A percentile compares a stretch with the other conserved stretches of the same genome.
Evolutionary conservation across 2,797 vertebrate species (phyloP).

Genomic region (Cottoperca gobio): DNA sequence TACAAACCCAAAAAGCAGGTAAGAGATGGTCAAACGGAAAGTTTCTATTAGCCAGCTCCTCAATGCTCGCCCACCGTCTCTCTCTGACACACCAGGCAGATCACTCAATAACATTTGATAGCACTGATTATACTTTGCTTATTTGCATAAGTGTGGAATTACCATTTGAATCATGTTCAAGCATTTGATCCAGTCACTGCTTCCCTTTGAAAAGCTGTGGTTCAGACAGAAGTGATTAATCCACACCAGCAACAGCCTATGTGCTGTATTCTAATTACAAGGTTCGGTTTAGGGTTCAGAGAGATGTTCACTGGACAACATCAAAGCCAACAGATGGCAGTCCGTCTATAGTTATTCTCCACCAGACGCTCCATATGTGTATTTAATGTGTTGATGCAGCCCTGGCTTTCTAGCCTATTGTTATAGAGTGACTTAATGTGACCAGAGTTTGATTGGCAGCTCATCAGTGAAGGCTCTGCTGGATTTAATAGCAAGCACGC

Average conservation of each 20-base stretch:
- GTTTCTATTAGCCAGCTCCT: neutral
- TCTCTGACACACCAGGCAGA: conserved; percentile 37
- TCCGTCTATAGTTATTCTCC: conserved; percentile 1
- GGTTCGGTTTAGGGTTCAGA: conserved; percentile 26
- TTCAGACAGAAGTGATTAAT: conserved; percentile 44
- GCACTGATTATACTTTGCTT: conserved; percentile 26
- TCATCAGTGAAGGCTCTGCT: conserved; percentile 41
- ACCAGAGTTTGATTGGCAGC: conserved; percentile 44
- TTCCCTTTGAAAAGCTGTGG: conserved; percentile 45
- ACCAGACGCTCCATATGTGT: conserved; percentile 3
- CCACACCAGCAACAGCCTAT: conserved; percentile 33
- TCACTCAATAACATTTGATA: conserved; percentile 16
- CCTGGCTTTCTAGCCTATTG: neutral
- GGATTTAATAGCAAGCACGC: conserved; percentile 12
- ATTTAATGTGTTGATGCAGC: conserved; percentile 20
- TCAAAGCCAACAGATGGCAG: conserved; percentile 45
- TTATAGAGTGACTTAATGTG: conserved; percentile 28
- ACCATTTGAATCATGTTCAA: conserved; percentile 58
- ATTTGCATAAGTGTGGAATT: conserved; percentile 52
- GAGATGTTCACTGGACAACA: conserved; percentile 14
- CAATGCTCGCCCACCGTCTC: neutral
- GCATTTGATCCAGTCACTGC: conserved; percentile 36
- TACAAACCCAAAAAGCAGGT: conserved; percentile 96
- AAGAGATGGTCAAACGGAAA: conserved; percentile 57
- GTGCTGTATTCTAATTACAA: conserved; percentile 53